A percentile compares a stretch with the other conserved stretches of the same genome.
Evolutionary conservation across 2,888 invertebrate genomes (phyloP).

Genomic region (Gasteruption jaculator): DNA sequence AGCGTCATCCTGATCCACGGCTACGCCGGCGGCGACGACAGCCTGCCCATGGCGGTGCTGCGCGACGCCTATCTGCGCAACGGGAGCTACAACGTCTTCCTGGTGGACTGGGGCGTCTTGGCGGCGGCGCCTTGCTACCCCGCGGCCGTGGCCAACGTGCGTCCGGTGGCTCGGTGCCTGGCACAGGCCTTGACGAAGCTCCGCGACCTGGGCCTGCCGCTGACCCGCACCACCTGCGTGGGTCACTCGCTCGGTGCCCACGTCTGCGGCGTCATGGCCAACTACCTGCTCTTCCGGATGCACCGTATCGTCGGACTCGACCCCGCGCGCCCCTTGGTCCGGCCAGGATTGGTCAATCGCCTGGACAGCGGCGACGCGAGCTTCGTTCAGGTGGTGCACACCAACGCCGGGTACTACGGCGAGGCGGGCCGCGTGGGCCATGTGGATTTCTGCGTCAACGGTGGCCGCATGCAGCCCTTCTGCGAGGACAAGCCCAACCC

Average conservation of each 20-base stretch:
- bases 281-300: slow-evolving; percentile 67
- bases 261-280: slow-evolving; percentile 71
- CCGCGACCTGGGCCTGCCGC: slow-evolving; percentile 62
- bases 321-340: slow-evolving; percentile 70
- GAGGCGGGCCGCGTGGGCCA: slow-evolving; percentile 70
- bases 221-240: slow-evolving; percentile 67
- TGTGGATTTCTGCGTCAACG: slow-evolving; percentile 77
- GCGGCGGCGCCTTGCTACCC: slow-evolving; percentile 69
- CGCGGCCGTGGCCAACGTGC: slow-evolving; percentile 72
- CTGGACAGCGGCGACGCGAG: slow-evolving; percentile 71
- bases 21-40: slow-evolving; percentile 73
- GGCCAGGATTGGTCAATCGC: slow-evolving; percentile 61
- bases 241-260: slow-evolving; percentile 77
- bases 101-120: slow-evolving; percentile 74
- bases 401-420: slow-evolving; percentile 76
- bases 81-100: slow-evolving; percentile 72
- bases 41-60: slow-evolving; percentile 67
- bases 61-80: slow-evolving; percentile 72
- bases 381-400: slow-evolving; percentile 74
- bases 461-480: slow-evolving; percentile 70
- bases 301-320: slow-evolving; percentile 73
- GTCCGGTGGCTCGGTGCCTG: slow-evolving; percentile 67
- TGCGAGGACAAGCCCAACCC: slow-evolving; percentile 68
- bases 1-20: slow-evolving; percentile 71
- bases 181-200: slow-evolving; percentile 63